These are phyloP conservation scores for Tenrec ecaudatus DNA, from an alignment of 2,113 vertebrate genomes.

Conservation along the genomic window DNA sequence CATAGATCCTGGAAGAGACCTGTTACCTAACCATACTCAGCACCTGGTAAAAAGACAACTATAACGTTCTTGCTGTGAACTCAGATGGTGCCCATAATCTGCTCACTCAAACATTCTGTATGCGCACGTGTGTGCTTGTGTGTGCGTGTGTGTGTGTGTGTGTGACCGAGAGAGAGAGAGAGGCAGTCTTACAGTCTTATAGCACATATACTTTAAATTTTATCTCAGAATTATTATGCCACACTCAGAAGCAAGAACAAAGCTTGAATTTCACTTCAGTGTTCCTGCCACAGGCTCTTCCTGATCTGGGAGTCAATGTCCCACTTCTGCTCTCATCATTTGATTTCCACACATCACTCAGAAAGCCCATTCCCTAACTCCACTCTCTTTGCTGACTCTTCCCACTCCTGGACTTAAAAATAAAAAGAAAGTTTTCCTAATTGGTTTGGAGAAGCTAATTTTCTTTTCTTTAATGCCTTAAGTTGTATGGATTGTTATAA, in stretches of 20 bases:
- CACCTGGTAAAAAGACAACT: background rate
- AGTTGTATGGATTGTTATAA: background rate
- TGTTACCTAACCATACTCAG: background rate
- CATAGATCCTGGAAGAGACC: background rate
- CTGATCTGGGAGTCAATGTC: background rate
- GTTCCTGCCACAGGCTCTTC: background rate
- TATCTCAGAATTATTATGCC: background rate
- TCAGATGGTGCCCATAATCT: background rate
- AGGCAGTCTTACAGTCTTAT: too few species aligned
- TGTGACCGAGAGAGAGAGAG: too few species aligned
- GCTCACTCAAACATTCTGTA: background rate
- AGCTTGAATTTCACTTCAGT: too few species aligned
- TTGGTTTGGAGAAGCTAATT: constrained; percentile 11
- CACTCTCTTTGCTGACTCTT: background rate
- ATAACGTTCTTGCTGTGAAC: background rate
- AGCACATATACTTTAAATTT: background rate
- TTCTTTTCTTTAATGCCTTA: constrained; percentile 8
- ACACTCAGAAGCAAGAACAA: too few species aligned
- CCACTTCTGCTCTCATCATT: background rate
- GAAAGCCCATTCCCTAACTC: background rate
- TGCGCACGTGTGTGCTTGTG: background rate
- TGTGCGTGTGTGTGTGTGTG: too few species aligned
- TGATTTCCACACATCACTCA: background rate
- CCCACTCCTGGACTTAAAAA: background rate
- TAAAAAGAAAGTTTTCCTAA: background rate